These are phyloP conservation scores for Coelopa frigida DNA, from an alignment of 1,140 invertebrate genomes.

Conservation along the genomic window DNA sequence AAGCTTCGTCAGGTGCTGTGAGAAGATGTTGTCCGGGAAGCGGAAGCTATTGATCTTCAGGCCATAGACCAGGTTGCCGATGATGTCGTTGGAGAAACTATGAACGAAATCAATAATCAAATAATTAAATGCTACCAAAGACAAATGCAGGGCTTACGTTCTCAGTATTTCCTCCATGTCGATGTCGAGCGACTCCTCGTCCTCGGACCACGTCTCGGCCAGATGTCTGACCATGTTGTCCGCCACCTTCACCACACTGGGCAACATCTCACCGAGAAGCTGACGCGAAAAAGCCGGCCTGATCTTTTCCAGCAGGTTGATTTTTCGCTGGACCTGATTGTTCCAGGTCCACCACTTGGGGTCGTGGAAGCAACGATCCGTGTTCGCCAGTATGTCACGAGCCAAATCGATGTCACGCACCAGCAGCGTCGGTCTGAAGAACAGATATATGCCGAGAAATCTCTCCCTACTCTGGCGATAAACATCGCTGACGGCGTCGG, in stretches of 20 bases:
- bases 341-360: slow-evolving; percentile 34
- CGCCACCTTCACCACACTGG: slow-evolving; percentile 24
- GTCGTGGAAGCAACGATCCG: slow-evolving; percentile 27
- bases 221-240: slow-evolving; percentile 25
- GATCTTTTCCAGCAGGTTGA: slow-evolving; percentile 34
- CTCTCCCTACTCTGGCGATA: slow-evolving; percentile 26
- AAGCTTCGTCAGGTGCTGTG: slow-evolving; percentile 17
- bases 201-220: slow-evolving; percentile 4
- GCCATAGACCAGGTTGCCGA: slow-evolving; percentile 35
- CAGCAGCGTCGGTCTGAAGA: slow-evolving; percentile 32
- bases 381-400: slow-evolving; percentile 24
- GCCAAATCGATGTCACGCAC: slow-evolving; percentile 31
- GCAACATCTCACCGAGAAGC: slow-evolving; percentile 25
- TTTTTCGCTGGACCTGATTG: slow-evolving; percentile 25
- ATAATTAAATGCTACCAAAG: not conserved
- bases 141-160: slow-evolving; percentile 21
- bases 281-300: slow-evolving; percentile 22
- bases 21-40: slow-evolving; percentile 29
- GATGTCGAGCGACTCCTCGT: slow-evolving; percentile 9
- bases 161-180: slow-evolving; percentile 33
- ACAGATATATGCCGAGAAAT: slow-evolving; percentile 31
- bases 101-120: slow-evolving; percentile 5
- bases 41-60: slow-evolving; percentile 33
- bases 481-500: slow-evolving; percentile 32
- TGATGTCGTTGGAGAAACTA: slow-evolving; percentile 33